A percentile compares a stretch with the other conserved stretches of the same genome.
Conservation (phyloP, 2,797 vertebrate genomes). For the Leuciscus waleckii region DNA sequence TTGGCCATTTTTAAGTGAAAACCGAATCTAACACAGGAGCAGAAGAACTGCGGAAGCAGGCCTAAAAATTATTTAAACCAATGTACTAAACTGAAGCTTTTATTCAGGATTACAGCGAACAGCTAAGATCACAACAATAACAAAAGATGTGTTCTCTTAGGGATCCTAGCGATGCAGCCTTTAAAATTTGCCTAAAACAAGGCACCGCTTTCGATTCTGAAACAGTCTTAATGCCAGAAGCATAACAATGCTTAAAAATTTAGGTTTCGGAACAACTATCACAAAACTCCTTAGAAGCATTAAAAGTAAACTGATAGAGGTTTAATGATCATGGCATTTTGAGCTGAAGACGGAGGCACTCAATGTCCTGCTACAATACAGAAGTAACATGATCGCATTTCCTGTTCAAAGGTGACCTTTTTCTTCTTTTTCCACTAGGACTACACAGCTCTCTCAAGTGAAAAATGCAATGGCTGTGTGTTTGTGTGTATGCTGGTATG, state of each 20-base stretch:
- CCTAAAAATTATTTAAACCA: background rate
- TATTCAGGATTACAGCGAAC: no score
- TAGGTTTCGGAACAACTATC: background rate
- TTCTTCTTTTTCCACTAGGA: constrained; percentile 10
- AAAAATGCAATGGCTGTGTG: constrained; percentile 14
- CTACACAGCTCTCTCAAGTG: constrained; percentile 15
- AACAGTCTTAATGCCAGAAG: background rate
- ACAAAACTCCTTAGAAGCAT: background rate
- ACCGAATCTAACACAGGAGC: background rate
- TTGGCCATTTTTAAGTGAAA: background rate
- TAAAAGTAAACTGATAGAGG: constrained; percentile 29
- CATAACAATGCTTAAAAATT: background rate
- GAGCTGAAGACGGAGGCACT: constrained; percentile 26
- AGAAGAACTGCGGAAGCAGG: background rate
- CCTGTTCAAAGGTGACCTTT: constrained; percentile 54
- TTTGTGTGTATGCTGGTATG: constrained; percentile 33
- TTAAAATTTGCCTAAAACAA: background rate
- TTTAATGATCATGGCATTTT: constrained; percentile 26
- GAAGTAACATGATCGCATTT: constrained; percentile 38
- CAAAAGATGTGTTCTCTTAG: no score
- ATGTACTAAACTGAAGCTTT: background rate
- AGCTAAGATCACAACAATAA: no score
- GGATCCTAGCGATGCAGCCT: background rate
- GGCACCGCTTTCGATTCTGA: background rate
- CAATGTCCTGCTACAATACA: constrained; percentile 28